Evolutionary conservation across 2,888 invertebrate species (phyloP).

Genomic region (Andrena marginata): DNA sequence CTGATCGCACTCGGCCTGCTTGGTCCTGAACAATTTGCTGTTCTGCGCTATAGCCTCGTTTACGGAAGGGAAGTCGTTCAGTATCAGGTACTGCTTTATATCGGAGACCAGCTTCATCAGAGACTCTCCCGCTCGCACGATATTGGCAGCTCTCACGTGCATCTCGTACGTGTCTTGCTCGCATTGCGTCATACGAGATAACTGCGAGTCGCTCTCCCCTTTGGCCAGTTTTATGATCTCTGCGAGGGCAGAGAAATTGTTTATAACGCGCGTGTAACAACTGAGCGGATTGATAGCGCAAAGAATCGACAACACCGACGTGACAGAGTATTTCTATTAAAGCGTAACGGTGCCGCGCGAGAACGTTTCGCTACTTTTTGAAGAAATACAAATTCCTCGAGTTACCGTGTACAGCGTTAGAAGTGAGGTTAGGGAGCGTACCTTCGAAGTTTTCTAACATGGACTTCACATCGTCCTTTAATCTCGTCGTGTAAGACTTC

Average conservation of each 20-base stretch:
- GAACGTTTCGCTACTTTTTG: too few species aligned
- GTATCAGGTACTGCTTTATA: constrained; percentile 98
- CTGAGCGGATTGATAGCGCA: not conserved
- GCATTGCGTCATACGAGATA: constrained; percentile 95
- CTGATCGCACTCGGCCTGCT: constrained; percentile 96
- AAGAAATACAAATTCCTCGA: not conserved
- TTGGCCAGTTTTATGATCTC: constrained; percentile 96
- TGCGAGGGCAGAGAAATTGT: constrained; percentile 84
- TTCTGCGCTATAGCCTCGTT: constrained; percentile 98
- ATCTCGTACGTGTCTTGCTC: constrained; percentile 98
- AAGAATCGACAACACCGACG: not conserved
- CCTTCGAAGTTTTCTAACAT: constrained; percentile 99
- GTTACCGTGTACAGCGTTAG: not conserved
- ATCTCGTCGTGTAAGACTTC: constrained; percentile 96
- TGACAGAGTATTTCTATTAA: accelerated
- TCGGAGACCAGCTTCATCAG: constrained; percentile 98
- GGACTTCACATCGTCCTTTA: constrained; percentile 98
- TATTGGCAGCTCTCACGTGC: constrained; percentile 98
- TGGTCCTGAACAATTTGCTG: constrained; percentile 94
- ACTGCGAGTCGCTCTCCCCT: constrained; percentile 96
- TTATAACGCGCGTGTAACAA: not conserved
- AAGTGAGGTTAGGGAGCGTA: constrained; percentile 82
- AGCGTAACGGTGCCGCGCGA: not conserved
- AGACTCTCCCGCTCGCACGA: constrained; percentile 98
- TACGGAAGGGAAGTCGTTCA: constrained; percentile 99